These are phyloP conservation scores for Xerus inauris DNA, from an alignment of 2,113 vertebrate genomes.

Conservation along the genomic window DNA sequence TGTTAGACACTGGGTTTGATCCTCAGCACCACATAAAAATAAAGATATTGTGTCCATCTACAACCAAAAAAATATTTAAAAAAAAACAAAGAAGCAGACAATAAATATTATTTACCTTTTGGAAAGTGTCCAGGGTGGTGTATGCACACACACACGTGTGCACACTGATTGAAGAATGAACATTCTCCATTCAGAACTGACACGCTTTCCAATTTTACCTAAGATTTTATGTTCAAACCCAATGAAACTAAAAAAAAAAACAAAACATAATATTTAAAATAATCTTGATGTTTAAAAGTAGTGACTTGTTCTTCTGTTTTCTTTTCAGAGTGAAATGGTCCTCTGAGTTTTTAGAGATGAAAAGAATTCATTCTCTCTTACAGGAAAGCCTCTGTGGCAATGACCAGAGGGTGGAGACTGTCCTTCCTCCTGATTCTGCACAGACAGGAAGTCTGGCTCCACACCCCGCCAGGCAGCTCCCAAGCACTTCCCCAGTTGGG, in stretches of 20 bases:
- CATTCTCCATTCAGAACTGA: not conserved
- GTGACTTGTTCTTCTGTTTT: not conserved
- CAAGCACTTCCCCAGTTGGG: not conserved
- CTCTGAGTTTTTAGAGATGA: not conserved
- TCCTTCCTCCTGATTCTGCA: not conserved
- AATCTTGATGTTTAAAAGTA: not conserved
- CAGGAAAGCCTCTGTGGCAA: not conserved
- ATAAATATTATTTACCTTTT: not conserved
- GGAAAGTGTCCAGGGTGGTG: not conserved
- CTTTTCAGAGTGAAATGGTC: constrained; percentile 66
- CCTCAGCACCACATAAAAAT: too few species aligned
- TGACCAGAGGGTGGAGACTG: not conserved
- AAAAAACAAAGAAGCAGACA: not conserved
- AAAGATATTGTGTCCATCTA: too few species aligned
- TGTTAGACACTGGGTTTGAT: too few species aligned
- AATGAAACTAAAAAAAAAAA: not conserved
- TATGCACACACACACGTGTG: not conserved
- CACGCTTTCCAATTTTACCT: not conserved
- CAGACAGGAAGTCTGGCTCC: not conserved
- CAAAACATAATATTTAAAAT: not conserved
- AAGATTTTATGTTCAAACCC: constrained; percentile 8
- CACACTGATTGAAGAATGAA: not conserved
- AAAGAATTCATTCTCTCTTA: not conserved
- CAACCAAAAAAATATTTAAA: too few species aligned
- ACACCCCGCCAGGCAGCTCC: too few species aligned